Percentiles rank a stretch among this genome's conserved stretches.
These are phyloP conservation scores for Micronycteris hirsuta DNA, from an alignment of 2,113 vertebrate genomes.

Conservation along the genomic window DNA sequence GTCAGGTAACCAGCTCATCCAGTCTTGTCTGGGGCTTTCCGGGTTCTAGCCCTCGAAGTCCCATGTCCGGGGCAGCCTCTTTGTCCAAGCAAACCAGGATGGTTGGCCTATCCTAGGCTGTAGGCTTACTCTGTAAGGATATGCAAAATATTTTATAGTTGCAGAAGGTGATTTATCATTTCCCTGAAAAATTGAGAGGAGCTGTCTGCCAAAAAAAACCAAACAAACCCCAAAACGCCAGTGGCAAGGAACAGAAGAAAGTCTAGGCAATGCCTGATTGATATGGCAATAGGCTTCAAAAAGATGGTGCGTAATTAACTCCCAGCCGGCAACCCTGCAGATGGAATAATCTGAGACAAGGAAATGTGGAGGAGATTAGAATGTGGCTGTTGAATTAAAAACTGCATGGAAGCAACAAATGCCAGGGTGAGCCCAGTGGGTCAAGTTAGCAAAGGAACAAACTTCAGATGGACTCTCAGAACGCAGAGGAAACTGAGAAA, in stretches of 20 bases:
- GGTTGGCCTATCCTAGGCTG: not conserved
- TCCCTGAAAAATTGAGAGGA: not conserved
- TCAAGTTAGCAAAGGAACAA: not conserved
- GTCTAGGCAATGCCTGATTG: not conserved
- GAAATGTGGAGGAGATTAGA: not conserved
- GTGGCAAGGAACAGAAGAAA: not conserved
- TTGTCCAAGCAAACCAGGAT: not conserved
- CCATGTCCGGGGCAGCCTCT: not conserved
- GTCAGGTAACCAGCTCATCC: not conserved
- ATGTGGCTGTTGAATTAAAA: not conserved
- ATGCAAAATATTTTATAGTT: not conserved
- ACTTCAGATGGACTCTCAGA: not conserved
- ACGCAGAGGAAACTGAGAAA: not conserved
- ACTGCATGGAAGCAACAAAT: not conserved
- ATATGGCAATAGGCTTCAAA: not conserved
- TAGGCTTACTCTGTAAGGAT: not conserved
- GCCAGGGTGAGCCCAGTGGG: not conserved
- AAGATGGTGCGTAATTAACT: not conserved
- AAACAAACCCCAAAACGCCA: conserved; percentile 4
- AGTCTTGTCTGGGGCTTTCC: not conserved
- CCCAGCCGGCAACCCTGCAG: not conserved
- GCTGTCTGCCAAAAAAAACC: not conserved
- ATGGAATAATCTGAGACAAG: not conserved
- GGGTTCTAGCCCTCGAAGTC: not conserved
- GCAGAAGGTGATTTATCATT: not conserved